Conservation (phyloP, 2,888 invertebrate genomes). For the Aphrophora alni region DNA sequence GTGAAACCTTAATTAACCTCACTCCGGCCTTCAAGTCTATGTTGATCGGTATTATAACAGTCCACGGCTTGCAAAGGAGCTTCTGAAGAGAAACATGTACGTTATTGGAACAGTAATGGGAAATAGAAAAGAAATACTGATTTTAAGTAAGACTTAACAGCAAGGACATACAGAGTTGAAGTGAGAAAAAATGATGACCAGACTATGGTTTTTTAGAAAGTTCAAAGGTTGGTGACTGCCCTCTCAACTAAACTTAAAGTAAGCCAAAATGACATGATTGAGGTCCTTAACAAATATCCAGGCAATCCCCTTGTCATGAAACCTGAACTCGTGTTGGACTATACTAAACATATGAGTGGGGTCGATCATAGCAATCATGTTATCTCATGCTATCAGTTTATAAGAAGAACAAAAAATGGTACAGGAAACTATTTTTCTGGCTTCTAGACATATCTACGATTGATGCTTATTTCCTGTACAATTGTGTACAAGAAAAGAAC, state of each 20-base stretch:
- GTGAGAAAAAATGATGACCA: background rate
- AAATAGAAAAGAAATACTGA: no score
- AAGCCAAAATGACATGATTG: background rate
- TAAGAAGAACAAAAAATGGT: slow-evolving; percentile 18
- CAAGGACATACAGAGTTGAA: no score
- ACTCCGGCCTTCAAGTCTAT: background rate
- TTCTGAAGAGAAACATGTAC: background rate
- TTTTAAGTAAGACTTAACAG: no score
- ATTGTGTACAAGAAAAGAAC: no score
- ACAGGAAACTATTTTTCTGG: slow-evolving; percentile 9
- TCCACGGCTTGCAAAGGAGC: slow-evolving; percentile 9
- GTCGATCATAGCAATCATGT: background rate
- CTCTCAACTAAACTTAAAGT: slow-evolving; percentile 2
- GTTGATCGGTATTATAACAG: slow-evolving; percentile 17
- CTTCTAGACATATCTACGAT: background rate
- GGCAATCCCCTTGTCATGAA: background rate
- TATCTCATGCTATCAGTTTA: background rate
- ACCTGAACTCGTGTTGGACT: background rate
- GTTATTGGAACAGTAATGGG: background rate
- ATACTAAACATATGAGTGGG: no score
- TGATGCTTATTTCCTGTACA: no score
- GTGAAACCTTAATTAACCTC: background rate
- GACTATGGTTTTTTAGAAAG: background rate
- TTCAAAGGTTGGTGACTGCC: slow-evolving; percentile 2
- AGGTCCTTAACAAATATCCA: background rate